Conservation (phyloP, 2,113 vertebrate species). For the Brachypteracias leptosomus region DNA sequence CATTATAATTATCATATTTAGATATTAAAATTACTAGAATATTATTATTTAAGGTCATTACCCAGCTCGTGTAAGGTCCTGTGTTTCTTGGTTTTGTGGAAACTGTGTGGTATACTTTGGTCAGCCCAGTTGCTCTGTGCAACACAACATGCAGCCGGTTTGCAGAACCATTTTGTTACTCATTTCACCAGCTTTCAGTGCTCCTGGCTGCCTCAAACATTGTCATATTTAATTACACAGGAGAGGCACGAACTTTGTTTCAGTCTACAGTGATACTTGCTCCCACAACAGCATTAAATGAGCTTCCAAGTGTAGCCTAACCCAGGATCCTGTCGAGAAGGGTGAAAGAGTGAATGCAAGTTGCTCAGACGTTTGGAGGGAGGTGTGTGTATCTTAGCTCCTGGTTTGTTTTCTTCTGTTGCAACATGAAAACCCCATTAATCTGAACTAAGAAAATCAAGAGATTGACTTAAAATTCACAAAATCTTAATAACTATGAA, state of each 20-base stretch:
- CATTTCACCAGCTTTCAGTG: background rate
- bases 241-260: background rate
- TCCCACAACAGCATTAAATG: background rate
- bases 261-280: background rate
- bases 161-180: background rate
- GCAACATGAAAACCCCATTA: background rate
- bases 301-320: background rate
- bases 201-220: background rate
- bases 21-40: background rate
- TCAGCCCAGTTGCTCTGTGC: background rate
- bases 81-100: background rate
- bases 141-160: fast-evolving
- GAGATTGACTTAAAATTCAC: background rate
- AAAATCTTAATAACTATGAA: background rate
- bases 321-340: fast-evolving
- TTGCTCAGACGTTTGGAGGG: background rate
- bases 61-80: background rate
- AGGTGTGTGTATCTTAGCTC: background rate
- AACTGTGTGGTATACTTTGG: background rate
- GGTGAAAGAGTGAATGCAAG: background rate
- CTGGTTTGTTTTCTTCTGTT: background rate
- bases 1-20: background rate
- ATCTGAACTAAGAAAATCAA: background rate
- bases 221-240: background rate
- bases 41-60: background rate